These are phyloP conservation scores for Mimachlamys varia DNA, from an alignment of 2,888 invertebrate species.

Conservation along the genomic window DNA sequence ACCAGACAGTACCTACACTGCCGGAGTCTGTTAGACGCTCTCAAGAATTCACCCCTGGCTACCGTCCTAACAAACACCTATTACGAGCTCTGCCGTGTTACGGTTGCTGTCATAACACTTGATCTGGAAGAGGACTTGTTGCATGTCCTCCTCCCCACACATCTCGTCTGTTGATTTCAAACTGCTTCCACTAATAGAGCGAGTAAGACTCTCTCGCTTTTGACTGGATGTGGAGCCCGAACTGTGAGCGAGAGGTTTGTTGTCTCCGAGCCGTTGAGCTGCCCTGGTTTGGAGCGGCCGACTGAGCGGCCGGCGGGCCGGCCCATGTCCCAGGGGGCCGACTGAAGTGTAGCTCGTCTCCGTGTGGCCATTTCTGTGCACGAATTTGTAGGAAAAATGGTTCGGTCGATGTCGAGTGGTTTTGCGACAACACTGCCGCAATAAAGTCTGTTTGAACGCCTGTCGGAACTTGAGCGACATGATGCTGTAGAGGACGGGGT, in stretches of 20 bases:
- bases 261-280: slow-evolving; percentile 39
- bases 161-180: slow-evolving; percentile 53
- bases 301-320: slow-evolving; percentile 42
- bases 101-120: slow-evolving; percentile 53
- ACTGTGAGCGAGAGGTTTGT: slow-evolving; percentile 41
- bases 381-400: slow-evolving; percentile 66
- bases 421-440: slow-evolving; percentile 60
- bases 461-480: slow-evolving; percentile 97
- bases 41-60: not conserved
- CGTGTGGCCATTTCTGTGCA: slow-evolving; percentile 66
- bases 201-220: slow-evolving; percentile 47
- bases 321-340: slow-evolving; percentile 52
- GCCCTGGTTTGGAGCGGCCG: slow-evolving; percentile 21
- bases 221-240: slow-evolving; percentile 38
- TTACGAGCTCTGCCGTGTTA: slow-evolving; percentile 49
- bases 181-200: slow-evolving; percentile 53
- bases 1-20: not conserved
- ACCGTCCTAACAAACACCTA: slow-evolving; percentile 44
- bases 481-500: slow-evolving; percentile 95
- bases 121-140: slow-evolving; percentile 52
- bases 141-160: slow-evolving; percentile 50
- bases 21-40: not conserved
- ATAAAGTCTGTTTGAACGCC: slow-evolving; percentile 89
- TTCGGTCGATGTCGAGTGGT: slow-evolving; percentile 50
- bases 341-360: slow-evolving; percentile 69